Percentiles rank a stretch among this genome's conserved stretches.
Conservation (phyloP, 1,140 invertebrate genomes). For the Drosophila pseudoobscura region DNA sequence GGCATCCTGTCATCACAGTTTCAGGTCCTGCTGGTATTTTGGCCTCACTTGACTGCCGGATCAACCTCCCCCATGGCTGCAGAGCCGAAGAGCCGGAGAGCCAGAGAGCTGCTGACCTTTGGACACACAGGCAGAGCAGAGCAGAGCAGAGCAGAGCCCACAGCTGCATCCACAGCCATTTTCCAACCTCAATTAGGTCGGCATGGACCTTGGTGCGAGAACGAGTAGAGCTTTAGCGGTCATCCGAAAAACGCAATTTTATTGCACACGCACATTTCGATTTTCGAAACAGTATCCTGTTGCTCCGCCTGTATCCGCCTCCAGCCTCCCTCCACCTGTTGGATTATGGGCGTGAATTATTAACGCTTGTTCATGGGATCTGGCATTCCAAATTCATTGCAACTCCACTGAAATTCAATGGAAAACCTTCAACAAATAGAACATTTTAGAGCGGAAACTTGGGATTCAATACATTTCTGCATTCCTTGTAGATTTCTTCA, state of each 20-base stretch:
- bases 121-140: background rate
- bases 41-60: conserved; percentile 28
- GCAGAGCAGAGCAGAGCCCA: too few relatives aligned
- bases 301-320: background rate
- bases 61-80: conserved; percentile 8
- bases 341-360: conserved; percentile 46
- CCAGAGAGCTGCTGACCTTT: conserved; percentile 32
- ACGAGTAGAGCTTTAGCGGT: conserved; percentile 13
- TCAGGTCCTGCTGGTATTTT: conserved; percentile 41
- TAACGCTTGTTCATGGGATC: conserved; percentile 9
- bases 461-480: too few relatives aligned
- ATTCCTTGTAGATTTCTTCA: too few relatives aligned
- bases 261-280: conserved; percentile 66
- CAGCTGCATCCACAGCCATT: conserved; percentile 4
- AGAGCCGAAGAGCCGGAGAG: background rate
- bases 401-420: too few relatives aligned
- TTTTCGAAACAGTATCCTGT: conserved; percentile 28
- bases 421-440: too few relatives aligned
- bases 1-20: conserved; percentile 44
- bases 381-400: too few relatives aligned
- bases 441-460: too few relatives aligned
- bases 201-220: background rate
- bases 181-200: conserved; percentile 35
- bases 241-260: conserved; percentile 51
- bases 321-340: conserved; percentile 52